Base-by-base conservation (phyloP, 2,888 invertebrate species). In the Colostygia pectinataria region DNA sequence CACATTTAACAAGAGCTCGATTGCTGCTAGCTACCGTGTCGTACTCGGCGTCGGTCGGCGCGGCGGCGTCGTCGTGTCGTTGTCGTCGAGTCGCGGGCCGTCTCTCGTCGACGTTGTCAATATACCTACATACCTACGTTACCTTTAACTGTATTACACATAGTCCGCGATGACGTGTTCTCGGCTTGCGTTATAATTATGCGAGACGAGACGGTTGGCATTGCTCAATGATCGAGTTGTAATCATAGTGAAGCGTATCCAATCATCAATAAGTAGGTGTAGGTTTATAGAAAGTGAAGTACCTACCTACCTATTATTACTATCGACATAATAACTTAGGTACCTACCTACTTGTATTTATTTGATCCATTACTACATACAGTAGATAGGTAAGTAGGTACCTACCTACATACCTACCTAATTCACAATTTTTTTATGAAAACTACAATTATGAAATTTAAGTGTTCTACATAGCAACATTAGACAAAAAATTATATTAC, bases 161-260 rank as follows among this genome's bases (percentile, higher is more conserved):
- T 83, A 84, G 85, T 81, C 77, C 83, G 75, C 79, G 84, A 87
- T 88, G 88, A 88, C 88, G 88, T 86, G 88, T 84, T 82, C 85
- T 86, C 87, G 83, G 84, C 84, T 86, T 78, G 54, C 49, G 81
- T 86, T 78, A 55, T 20, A 6, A n/a, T 18, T 18, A 4, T 49
- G 82, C 79, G 85, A 86, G 85, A 84, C 86, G 87, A 86, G 87
- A 86, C 86, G 77, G 83, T 89, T 87, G 85, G 86, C 84, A 87
- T 87, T 87, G 87, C 85, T 89, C 88, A 89, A 87, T 88, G 88
- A 87, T 88, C 81, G 84, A 85, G 85, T 82, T 83, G 82, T 86
- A 84, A 80, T 79, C 80, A 74, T 78, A 80, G 72, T 76, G 66
- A 72, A 79, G 80, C 75, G 81, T 82, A 81, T 79, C 74, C 71